Conservation (phyloP, 1,140 invertebrate species). For the Magallana gigas region DNA sequence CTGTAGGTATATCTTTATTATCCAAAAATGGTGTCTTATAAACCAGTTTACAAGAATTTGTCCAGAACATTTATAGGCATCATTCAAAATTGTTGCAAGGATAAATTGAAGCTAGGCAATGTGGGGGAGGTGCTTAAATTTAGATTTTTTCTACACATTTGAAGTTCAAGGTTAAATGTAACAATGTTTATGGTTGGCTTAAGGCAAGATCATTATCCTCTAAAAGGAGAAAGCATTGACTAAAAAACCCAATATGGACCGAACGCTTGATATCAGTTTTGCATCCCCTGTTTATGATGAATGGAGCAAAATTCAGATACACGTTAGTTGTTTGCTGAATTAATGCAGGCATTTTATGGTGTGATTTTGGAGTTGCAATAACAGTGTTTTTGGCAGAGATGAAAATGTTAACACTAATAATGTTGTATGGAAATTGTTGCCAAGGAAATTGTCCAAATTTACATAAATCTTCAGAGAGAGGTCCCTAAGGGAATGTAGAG, state of each 20-base stretch:
- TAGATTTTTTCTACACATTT: neutral
- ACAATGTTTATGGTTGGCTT: neutral
- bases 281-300: neutral
- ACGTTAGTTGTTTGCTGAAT: neutral
- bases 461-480: neutral
- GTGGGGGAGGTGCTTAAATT: no score
- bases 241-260: neutral
- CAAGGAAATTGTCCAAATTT: constrained; percentile 31
- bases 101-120: no score
- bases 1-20: no score
- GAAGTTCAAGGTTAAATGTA: neutral
- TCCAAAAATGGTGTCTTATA: neutral
- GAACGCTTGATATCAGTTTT: neutral
- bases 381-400: neutral
- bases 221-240: neutral
- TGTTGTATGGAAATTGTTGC: constrained; percentile 18
- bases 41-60: neutral
- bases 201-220: neutral
- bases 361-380: neutral
- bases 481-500: neutral
- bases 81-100: no score
- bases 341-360: neutral
- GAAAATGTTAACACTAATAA: constrained; percentile 20
- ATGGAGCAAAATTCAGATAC: neutral
- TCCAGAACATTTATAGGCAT: no score